Conservation (phyloP, 2,888 invertebrate genomes). For the Amphipoea oculea region DNA sequence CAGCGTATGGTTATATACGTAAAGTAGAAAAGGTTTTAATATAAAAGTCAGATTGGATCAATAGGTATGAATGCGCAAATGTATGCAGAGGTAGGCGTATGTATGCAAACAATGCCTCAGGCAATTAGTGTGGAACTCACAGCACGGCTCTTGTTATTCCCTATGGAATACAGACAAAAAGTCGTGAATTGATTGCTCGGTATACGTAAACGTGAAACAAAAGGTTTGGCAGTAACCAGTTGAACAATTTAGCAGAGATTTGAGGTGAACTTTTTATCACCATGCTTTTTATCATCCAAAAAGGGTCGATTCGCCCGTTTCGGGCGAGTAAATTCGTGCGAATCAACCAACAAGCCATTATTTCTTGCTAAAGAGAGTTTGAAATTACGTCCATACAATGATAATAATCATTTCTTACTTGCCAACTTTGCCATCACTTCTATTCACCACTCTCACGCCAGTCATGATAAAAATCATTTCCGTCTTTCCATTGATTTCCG, state of each 20-base stretch:
- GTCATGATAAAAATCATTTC: not conserved
- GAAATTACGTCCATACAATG: too few relatives aligned
- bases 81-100: conserved; percentile 42
- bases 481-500: not conserved
- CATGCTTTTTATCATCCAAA: conserved; percentile 1
- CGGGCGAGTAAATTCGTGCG: not conserved
- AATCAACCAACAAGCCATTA: not conserved
- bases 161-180: conserved; percentile 53
- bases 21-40: conserved; percentile 72
- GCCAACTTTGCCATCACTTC: not conserved
- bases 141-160: conserved; percentile 45
- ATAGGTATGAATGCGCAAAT: conserved; percentile 67
- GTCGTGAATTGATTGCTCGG: conserved; percentile 44
- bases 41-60: conserved; percentile 74
- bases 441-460: not conserved
- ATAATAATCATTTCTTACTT: conserved; percentile 5
- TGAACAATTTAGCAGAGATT: conserved; percentile 16
- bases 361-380: not conserved
- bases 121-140: conserved; percentile 63
- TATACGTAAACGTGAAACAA: conserved; percentile 27
- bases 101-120: conserved; percentile 56
- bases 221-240: conserved; percentile 23
- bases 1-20: conserved; percentile 58
- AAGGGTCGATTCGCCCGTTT: not conserved
- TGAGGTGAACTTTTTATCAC: not conserved